phyloP scores from a whole-genome alignment of 2,888 invertebrate genomes.

The Hypomecis atomaria region DNA sequence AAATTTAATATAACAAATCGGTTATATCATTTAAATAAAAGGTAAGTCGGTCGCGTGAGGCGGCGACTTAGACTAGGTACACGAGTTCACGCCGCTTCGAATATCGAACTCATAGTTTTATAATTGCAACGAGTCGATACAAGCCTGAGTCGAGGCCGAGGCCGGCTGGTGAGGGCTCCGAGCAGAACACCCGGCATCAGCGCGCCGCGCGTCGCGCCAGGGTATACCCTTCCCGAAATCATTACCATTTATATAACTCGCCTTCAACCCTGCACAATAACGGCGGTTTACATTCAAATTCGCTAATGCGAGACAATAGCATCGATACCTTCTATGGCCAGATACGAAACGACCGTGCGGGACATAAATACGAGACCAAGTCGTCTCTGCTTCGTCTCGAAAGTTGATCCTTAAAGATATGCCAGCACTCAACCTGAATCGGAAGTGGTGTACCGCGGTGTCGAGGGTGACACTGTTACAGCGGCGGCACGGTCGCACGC shows the following conservation, averaged over 20 bases:
- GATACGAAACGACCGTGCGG: conserved; percentile 50
- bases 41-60: conserved; percentile 43
- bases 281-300: conserved; percentile 46
- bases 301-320: conserved; percentile 50
- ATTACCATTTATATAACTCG: conserved; percentile 59
- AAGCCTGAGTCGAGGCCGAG: background rate
- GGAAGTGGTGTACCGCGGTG: conserved; percentile 49
- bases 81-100: conserved; percentile 9
- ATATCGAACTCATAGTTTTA: conserved; percentile 17
- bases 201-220: conserved; percentile 29
- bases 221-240: conserved; percentile 49
- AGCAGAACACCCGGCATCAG: background rate
- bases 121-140: conserved; percentile 16
- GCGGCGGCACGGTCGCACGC: conserved; percentile 44
- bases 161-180: conserved; percentile 2
- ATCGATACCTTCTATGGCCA: conserved; percentile 52
- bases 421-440: conserved; percentile 48
- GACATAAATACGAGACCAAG: conserved; percentile 37
- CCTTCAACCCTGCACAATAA: conserved; percentile 44
- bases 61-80: conserved; percentile 20
- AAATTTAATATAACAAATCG: conserved; percentile 64
- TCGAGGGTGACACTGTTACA: conserved; percentile 40
- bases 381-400: conserved; percentile 41
- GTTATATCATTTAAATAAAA: conserved; percentile 54
- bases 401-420: conserved; percentile 46